A percentile compares a stretch with the other conserved stretches of the same genome.
Evolutionary conservation across 1,140 invertebrate species (phyloP).

Genomic region (Aphaenogaster ashmeadi): DNA sequence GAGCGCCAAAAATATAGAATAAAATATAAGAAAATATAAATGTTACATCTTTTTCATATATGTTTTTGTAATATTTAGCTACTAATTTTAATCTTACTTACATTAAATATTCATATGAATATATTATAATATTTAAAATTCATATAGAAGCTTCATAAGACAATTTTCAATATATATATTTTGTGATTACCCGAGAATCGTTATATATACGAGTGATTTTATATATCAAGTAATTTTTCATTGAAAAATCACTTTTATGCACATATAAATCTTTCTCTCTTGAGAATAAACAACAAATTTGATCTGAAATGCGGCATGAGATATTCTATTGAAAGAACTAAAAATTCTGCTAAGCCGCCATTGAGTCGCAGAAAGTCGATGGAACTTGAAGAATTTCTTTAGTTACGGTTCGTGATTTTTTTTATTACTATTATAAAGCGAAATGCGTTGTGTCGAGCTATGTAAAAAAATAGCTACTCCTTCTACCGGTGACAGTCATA

Average conservation of each 20-base stretch:
- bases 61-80: background rate
- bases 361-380: slow-evolving; percentile 31
- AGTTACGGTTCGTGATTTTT: slow-evolving; percentile 25
- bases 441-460: background rate
- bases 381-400: slow-evolving; percentile 8
- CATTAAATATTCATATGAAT: background rate
- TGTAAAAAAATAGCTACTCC: background rate
- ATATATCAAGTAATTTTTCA: background rate
- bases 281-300: background rate
- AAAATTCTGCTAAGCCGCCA: slow-evolving; percentile 25
- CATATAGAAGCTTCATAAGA: background rate
- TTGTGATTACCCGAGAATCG: background rate
- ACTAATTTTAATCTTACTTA: background rate
- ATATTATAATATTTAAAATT: background rate
- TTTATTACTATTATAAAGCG: slow-evolving; percentile 30
- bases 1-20: background rate
- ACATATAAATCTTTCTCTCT: background rate
- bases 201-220: background rate
- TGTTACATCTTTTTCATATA: background rate
- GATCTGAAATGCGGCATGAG: background rate
- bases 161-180: background rate
- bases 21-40: background rate
- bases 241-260: background rate
- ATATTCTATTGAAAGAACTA: background rate
- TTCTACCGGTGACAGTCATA: slow-evolving; percentile 17